Conservation (phyloP, 2,888 invertebrate species). For the Sclerodermus sp. region DNA sequence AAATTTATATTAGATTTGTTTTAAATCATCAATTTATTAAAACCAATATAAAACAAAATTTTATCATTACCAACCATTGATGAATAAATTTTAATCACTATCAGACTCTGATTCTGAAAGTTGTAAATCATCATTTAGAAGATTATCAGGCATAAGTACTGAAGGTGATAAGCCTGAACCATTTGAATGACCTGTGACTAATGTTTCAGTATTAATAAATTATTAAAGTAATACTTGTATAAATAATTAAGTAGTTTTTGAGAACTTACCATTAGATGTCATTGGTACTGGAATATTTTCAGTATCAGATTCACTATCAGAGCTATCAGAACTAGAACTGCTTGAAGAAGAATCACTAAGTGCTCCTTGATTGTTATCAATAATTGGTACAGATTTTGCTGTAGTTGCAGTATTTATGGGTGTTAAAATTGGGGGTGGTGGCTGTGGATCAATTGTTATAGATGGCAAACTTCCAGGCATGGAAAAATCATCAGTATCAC, state of each 20-base stretch:
- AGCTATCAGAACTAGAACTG: slow-evolving; percentile 53
- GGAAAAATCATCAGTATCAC: slow-evolving; percentile 63
- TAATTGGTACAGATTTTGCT: slow-evolving; percentile 24
- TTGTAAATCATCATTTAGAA: slow-evolving; percentile 82
- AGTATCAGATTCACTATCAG: slow-evolving; percentile 60
- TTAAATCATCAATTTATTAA: no score
- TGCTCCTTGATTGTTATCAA: slow-evolving; percentile 34
- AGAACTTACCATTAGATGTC: slow-evolving; percentile 38
- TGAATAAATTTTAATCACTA: slow-evolving; percentile 62
- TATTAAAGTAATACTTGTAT: neutral
- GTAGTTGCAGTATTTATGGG: slow-evolving; percentile 12
- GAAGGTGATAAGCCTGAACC: slow-evolving; percentile 44
- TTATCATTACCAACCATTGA: no score
- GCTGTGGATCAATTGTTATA: slow-evolving; percentile 26
- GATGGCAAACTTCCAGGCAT: slow-evolving; percentile 30
- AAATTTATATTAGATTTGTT: no score
- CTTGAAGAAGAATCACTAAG: slow-evolving; percentile 52
- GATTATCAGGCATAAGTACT: slow-evolving; percentile 64
- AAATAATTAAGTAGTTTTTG: neutral
- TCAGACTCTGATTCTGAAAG: slow-evolving; percentile 86
- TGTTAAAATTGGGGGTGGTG: slow-evolving; percentile 43
- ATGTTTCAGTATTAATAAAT: slow-evolving; percentile 4
- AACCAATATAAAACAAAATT: no score
- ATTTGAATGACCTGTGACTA: slow-evolving; percentile 48
- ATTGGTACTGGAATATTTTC: slow-evolving; percentile 39